phyloP scores from a whole-genome alignment of 2,888 invertebrate species.

The Perithous albicinctus region DNA sequence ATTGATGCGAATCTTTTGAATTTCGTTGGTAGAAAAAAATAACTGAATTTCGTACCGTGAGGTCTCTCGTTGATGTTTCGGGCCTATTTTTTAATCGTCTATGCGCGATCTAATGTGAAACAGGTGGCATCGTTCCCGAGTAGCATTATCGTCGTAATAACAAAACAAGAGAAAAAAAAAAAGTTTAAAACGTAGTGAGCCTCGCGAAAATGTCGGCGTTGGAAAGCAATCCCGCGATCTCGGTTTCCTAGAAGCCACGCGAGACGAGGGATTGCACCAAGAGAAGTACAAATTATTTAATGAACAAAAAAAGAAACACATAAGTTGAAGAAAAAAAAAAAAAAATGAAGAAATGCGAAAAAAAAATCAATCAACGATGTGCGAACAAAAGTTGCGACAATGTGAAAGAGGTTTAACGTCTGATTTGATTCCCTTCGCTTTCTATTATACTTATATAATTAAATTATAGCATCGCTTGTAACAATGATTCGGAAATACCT shows the following conservation, averaged over 20 bases:
- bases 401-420: slow-evolving; percentile 79
- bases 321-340: slow-evolving; percentile 48
- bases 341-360: slow-evolving; percentile 71
- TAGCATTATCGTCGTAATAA: slow-evolving; percentile 76
- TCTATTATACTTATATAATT: slow-evolving; percentile 76
- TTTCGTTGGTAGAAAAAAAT: slow-evolving; percentile 12
- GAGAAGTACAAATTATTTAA: slow-evolving; percentile 81
- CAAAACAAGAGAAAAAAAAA: slow-evolving; percentile 71
- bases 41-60: slow-evolving; percentile 8
- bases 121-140: slow-evolving; percentile 74
- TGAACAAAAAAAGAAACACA: slow-evolving; percentile 58
- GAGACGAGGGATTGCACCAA: slow-evolving; percentile 78
- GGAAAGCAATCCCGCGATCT: slow-evolving; percentile 75
- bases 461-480: slow-evolving; percentile 80
- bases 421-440: slow-evolving; percentile 79
- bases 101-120: slow-evolving; percentile 63
- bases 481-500: slow-evolving; percentile 78
- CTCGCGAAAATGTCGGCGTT: slow-evolving; percentile 74
- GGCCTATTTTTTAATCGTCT: slow-evolving; percentile 51
- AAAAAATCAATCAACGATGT: slow-evolving; percentile 74
- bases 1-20: slow-evolving; percentile 17
- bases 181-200: slow-evolving; percentile 53
- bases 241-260: slow-evolving; percentile 75
- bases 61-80: slow-evolving; percentile 63
- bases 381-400: slow-evolving; percentile 72